Percentiles rank a stretch among this genome's conserved stretches.
phyloP scores from a whole-genome alignment of 2,888 invertebrate genomes.

The Epistrophe grossulariae region DNA sequence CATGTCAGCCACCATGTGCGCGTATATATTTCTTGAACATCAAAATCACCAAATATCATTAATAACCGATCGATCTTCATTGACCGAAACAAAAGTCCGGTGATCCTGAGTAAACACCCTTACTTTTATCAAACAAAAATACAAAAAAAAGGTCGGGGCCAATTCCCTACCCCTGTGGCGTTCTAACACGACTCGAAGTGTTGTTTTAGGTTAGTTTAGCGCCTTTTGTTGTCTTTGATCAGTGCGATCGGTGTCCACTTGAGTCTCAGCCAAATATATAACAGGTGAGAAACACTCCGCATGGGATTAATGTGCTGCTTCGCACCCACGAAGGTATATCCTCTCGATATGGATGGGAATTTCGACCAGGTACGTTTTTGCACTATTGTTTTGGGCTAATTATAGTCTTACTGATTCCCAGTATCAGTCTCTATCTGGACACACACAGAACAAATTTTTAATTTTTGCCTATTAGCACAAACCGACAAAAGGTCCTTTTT shows the following conservation, averaged over 20 bases:
- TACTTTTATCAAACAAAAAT: constrained; percentile 26
- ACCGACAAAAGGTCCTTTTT: constrained; percentile 47
- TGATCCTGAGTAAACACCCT: constrained; percentile 70
- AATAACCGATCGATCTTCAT: constrained; percentile 76
- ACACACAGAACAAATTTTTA: constrained; percentile 26
- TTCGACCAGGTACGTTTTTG: constrained; percentile 53
- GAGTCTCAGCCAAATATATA: constrained; percentile 18
- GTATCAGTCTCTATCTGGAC: constrained; percentile 51
- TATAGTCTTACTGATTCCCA: constrained; percentile 58
- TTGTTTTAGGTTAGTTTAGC: constrained; percentile 68
- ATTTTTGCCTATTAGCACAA: constrained; percentile 42
- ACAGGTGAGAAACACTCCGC: constrained; percentile 74
- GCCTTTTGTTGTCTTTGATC: constrained; percentile 69
- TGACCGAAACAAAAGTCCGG: constrained; percentile 65
- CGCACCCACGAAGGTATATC: constrained; percentile 55
- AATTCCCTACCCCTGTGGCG: constrained; percentile 59
- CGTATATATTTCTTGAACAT: constrained; percentile 16
- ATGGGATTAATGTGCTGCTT: constrained; percentile 69
- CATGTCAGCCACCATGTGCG: constrained; percentile 58
- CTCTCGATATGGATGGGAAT: constrained; percentile 4
- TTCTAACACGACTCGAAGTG: constrained; percentile 47
- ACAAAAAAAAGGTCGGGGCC: neutral
- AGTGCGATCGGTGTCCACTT: constrained; percentile 43
- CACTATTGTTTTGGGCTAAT: constrained; percentile 67
- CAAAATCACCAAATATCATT: constrained; percentile 64